Base-by-base conservation (phyloP, 2,888 invertebrate species). In the Athalia cordata region DNA sequence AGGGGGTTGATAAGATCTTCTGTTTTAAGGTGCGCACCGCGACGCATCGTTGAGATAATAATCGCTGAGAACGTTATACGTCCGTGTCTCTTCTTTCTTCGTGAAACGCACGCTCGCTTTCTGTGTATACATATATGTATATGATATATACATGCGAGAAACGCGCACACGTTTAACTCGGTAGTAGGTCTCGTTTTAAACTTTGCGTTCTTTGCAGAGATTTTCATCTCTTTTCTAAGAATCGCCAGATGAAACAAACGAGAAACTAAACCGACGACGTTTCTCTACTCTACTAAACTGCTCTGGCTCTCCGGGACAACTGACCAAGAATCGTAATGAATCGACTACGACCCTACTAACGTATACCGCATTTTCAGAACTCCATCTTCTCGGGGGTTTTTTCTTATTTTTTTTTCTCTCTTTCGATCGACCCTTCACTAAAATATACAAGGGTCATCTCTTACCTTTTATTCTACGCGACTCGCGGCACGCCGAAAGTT, bases 171-270 rank as follows among this genome's bases (percentile, higher is more conserved):
- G 29, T 29, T 29, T 2, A 2, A 29, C 29, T 7, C 45, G 43
- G 59, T 59, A 57, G 70, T n/a, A 72, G 59, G 70, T 59, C 70
- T 72, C 59, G 70, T 72, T 87, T 88, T 86, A 85, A 85, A 85
- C 84, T 86, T 85, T 83, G 85, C 84, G 82, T 29, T 29, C 29
- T 29, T 29, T 29, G 29, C 29, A 29, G 29, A 87, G 88, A 88
- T 88, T 88, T 88, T 86, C 88, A 88, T 88, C 88, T 86, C 86
- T 87, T 87, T 88, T 88, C 88, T 88, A 80, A 85, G 88, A 88
- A 88, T 86, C 82, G 77, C 81, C 77, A 81, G 81, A 81, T 82
- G 81, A 84, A 85, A 85, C 83, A 85, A 85, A 85, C 84, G 83
- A 85, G 83, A 80, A 81, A 29, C 29, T 29, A 29, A 29, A 29